phyloP scores from a whole-genome alignment of 2,797 vertebrate species.

The Bradypodion pumilum region DNA sequence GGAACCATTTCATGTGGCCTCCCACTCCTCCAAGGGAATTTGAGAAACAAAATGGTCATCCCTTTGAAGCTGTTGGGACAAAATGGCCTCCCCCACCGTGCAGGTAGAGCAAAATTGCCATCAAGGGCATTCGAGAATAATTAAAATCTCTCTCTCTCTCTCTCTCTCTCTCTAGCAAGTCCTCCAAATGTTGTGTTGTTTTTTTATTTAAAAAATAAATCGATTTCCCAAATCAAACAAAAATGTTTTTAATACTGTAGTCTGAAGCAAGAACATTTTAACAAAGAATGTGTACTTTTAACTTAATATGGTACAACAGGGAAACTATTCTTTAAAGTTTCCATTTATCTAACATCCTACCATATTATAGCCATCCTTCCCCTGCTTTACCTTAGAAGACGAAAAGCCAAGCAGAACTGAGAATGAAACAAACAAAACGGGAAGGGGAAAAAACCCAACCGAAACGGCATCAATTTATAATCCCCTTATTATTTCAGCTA shows the following conservation, averaged over 20 bases:
- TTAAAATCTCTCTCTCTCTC: too few species aligned
- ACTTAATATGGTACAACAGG: slow-evolving; percentile 84
- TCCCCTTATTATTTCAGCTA: slow-evolving; percentile 65
- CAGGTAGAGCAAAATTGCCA: too few species aligned
- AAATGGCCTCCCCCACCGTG: too few species aligned
- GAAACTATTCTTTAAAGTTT: slow-evolving; percentile 79
- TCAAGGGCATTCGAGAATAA: too few species aligned
- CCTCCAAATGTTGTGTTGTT: background rate
- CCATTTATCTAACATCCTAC: slow-evolving; percentile 79
- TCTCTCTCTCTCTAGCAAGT: background rate
- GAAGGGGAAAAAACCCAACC: slow-evolving; percentile 12
- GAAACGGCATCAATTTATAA: slow-evolving; percentile 64
- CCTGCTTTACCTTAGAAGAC: slow-evolving; percentile 67
- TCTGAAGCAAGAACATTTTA: slow-evolving; percentile 86
- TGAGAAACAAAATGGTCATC: too few species aligned
- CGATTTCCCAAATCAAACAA: slow-evolving; percentile 81
- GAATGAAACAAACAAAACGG: slow-evolving; percentile 42
- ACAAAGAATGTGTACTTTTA: slow-evolving; percentile 83
- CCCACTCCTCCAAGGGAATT: too few species aligned
- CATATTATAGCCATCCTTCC: slow-evolving; percentile 71
- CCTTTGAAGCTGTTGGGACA: too few species aligned
- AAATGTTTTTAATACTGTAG: slow-evolving; percentile 83
- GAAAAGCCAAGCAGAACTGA: slow-evolving; percentile 76
- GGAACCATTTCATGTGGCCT: too few species aligned
- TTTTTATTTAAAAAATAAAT: slow-evolving; percentile 38